Conservation (phyloP, 1,140 invertebrate species). For the Cephus cinctus region DNA sequence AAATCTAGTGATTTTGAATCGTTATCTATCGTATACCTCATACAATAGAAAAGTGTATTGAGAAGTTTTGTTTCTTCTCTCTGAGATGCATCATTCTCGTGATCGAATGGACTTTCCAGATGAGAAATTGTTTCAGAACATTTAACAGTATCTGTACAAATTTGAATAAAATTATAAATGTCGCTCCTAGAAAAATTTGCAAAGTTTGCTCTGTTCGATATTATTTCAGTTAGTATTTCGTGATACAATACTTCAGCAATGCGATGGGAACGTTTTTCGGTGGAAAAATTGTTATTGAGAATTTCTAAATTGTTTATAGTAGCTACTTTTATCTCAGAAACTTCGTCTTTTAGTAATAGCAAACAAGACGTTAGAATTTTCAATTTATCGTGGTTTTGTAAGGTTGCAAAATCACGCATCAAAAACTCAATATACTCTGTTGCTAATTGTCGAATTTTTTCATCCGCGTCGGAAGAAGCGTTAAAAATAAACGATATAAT, state of each 20-base stretch:
- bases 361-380: conserved; percentile 20
- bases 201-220: too few relatives aligned
- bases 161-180: neutral
- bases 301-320: conserved; percentile 3
- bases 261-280: neutral
- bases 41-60: conserved; percentile 25
- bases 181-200: neutral
- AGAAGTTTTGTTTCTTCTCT: conserved; percentile 37
- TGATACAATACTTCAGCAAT: conserved; percentile 1
- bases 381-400: conserved; percentile 11
- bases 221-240: conserved; percentile 2
- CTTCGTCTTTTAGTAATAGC: conserved; percentile 30
- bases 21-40: neutral
- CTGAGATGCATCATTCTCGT: conserved; percentile 24
- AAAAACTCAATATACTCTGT: conserved; percentile 16
- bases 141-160: neutral
- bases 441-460: neutral
- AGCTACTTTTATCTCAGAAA: conserved; percentile 18
- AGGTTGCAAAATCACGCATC: conserved; percentile 11
- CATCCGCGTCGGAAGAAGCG: neutral
- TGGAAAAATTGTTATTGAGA: conserved; percentile 9
- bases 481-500: neutral
- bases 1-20: neutral
- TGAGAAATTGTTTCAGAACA: neutral
- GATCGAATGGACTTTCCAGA: conserved; percentile 33